Evolutionary conservation across 2,797 vertebrate species (phyloP), one percentile per base, ranked within the genome.

Genomic region (Glyptemys insculpta): DNA sequence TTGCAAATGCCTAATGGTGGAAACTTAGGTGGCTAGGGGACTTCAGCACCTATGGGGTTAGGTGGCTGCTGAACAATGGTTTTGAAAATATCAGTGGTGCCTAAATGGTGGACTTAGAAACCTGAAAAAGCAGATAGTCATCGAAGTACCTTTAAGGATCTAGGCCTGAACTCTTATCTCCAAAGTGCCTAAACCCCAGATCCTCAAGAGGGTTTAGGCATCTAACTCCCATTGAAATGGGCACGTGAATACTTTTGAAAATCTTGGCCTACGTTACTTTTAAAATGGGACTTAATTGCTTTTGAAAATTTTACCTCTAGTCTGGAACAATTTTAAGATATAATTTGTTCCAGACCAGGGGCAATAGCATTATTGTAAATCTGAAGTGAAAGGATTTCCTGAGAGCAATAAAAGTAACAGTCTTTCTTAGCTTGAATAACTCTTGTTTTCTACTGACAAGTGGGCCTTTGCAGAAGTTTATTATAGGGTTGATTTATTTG

Each of bases 401-500:
- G 59, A 94, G 37, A 87, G 47, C 52, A 65, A 44, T 6, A 89
- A 53, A 80, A 83, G 5, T 19, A 81, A 86, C 85, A 84, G 31
- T 56, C 34, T 68, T 90, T 68, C 47, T 88, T 91, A 53, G 15
- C 6, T 83, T 92, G 19, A 62, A 76, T 72, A 62, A 3, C 12
- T 83, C 68, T 94, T 87, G 34, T 62, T 95, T 95, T 88, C 5
- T 88, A 84, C 74, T 89, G 79, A 81, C 16, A 91, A 91, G 12
- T 41, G 31, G 50, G 47, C 23, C n/a, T 92, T 87, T 88, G 57
- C 57, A 95, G 85, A 91, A 16, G 10, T 86, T 94, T 94, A 21
- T 95, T 93, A 81, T 41, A 88, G 52, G 78, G 7, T 44, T 94
- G 62, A 94, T 5, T 89, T 87, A 90, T 91, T 90, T 94, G n/a